These are phyloP conservation scores for Syrmaticus mikado DNA, from an alignment of 2,113 vertebrate species.

Conservation along the genomic window DNA sequence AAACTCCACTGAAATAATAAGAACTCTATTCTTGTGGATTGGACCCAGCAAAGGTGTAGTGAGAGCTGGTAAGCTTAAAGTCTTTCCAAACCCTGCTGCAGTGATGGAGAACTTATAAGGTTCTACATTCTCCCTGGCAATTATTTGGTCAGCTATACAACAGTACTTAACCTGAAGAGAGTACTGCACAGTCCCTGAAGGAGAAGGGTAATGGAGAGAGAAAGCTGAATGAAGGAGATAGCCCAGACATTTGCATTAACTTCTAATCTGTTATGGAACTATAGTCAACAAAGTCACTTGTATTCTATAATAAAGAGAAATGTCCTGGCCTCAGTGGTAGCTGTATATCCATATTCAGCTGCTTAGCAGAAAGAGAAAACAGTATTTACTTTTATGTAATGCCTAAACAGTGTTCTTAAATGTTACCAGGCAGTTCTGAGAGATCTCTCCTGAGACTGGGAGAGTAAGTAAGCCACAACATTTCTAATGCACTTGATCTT, in stretches of 20 bases:
- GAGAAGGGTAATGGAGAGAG: not conserved
- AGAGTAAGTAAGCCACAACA: not conserved
- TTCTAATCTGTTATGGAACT: not conserved
- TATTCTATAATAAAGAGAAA: not conserved
- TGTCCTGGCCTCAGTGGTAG: not conserved
- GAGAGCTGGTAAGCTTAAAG: not conserved
- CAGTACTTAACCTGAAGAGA: not conserved
- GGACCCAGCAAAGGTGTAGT: not conserved
- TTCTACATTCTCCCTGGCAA: not conserved
- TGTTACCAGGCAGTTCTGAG: not conserved
- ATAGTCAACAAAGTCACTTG: not conserved
- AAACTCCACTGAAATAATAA: not conserved
- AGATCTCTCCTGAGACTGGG: not conserved
- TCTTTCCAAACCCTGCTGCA: not conserved
- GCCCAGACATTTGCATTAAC: not conserved
- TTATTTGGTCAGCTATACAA: not conserved
- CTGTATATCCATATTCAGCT: not conserved
- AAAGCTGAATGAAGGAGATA: not conserved
- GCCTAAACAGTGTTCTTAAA: not conserved
- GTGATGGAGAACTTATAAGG: not conserved
- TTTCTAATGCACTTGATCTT: not conserved
- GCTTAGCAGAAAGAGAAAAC: not conserved
- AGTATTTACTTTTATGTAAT: not conserved
- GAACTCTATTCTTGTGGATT: not conserved
- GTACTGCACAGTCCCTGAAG: not conserved